Evolutionary conservation across 2,888 invertebrate genomes (phyloP), one percentile per base, ranked within the genome.

Genomic region (Protophormia terraenovae): DNA sequence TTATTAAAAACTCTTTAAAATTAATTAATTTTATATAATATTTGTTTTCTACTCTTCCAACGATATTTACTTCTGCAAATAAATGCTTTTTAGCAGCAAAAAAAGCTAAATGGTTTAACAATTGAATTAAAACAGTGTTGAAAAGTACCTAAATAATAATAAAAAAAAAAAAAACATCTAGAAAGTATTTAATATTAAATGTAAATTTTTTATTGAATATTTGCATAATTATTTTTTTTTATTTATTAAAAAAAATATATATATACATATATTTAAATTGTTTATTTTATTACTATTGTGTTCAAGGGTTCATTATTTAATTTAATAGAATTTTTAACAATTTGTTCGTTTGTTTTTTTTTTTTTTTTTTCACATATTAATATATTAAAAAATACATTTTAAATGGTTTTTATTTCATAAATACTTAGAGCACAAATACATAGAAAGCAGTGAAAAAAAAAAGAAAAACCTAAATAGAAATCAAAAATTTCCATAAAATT

Each of bases 401-500:
- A n/a, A n/a, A n/a, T n/a, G n/a, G n/a, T n/a, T n/a, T n/a, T n/a
- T n/a, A n/a, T n/a, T n/a, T n/a, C n/a, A n/a, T n/a, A n/a, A n/a
- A n/a, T n/a, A n/a, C n/a, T n/a, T n/a, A n/a, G n/a, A n/a, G n/a
- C n/a, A n/a, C n/a, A n/a, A n/a, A n/a, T n/a, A n/a, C n/a, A n/a
- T n/a, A n/a, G n/a, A n/a, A n/a, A n/a, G n/a, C 14, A 45, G 45
- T 6, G n/a, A n/a, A n/a, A 45, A 45, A 35, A 22, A 35, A 6
- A 62, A 24, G 1, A n/a, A 19, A 64, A 41, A 64, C n/a, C 3
- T 35, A 12, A 0, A 32, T 12, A 41, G 7, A 24, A n/a, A n/a
- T n/a, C n/a, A n/a, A 41, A 41, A 41, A 64, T n/a, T 64, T 41
- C 41, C 35, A 64, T 29, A 41, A 66, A 45, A 66, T 45, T 16